Conservation (phyloP, 2,888 invertebrate species). For the Epirrhoe alternata region DNA sequence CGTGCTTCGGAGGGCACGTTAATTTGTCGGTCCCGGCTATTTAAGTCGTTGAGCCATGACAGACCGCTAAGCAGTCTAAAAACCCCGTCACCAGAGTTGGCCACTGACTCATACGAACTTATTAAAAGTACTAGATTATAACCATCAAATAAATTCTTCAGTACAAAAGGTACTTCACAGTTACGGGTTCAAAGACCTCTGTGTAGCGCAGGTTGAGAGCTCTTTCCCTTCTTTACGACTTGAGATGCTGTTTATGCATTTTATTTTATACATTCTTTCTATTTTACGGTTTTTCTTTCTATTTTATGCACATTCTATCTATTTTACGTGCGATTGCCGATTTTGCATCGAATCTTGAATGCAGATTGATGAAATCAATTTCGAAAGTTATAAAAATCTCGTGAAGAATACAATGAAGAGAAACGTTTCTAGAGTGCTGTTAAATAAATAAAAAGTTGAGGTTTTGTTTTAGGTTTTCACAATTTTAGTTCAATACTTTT, state of each 20-base stretch:
- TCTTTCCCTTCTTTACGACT: slow-evolving; percentile 3
- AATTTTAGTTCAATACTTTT: neutral
- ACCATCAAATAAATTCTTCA: neutral
- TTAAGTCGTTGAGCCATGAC: too few species aligned
- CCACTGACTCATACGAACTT: too few species aligned
- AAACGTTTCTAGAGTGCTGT: neutral
- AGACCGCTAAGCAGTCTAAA: too few species aligned
- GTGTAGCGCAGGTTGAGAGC: slow-evolving; percentile 4
- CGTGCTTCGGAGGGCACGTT: too few species aligned
- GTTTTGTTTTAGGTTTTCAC: neutral
- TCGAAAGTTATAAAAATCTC: neutral
- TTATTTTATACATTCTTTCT: slow-evolving; percentile 1
- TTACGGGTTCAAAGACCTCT: neutral
- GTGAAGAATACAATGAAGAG: neutral
- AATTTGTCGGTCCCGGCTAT: too few species aligned
- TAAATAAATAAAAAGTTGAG: neutral
- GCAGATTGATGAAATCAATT: neutral
- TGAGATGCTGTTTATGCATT: slow-evolving; percentile 1
- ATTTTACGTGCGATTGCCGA: neutral
- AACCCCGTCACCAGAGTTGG: too few species aligned
- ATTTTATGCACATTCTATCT: neutral
- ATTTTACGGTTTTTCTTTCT: neutral
- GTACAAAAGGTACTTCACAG: neutral
- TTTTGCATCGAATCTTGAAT: neutral
- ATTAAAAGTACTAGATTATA: too few species aligned